Conservation (phyloP, 2,797 vertebrate species). For the Chelmon rostratus region DNA sequence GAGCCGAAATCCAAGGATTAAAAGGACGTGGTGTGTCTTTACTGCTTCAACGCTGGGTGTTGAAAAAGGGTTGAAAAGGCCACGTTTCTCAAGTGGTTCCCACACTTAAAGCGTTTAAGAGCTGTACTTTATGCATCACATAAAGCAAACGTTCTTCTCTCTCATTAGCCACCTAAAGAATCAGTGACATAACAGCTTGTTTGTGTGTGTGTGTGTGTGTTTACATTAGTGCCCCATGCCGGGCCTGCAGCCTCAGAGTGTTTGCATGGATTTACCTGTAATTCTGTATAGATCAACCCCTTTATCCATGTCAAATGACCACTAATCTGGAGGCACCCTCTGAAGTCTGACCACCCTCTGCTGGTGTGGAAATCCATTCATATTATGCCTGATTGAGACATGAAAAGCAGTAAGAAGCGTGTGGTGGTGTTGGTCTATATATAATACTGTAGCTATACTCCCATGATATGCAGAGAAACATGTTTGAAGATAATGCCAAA, state of each 20-base stretch:
- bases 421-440: neutral
- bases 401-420: neutral
- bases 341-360: slow-evolving; percentile 28
- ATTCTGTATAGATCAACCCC: slow-evolving; percentile 64
- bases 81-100: slow-evolving; percentile 34
- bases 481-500: neutral
- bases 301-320: slow-evolving; percentile 74
- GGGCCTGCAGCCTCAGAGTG: neutral
- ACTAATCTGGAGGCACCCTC: slow-evolving; percentile 57
- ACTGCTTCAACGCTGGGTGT: neutral
- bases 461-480: neutral
- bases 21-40: slow-evolving; percentile 1
- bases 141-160: neutral
- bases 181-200: slow-evolving; percentile 22
- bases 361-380: slow-evolving; percentile 13
- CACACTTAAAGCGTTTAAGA: slow-evolving; percentile 21
- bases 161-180: slow-evolving; percentile 23
- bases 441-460: neutral
- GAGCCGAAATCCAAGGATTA: neutral
- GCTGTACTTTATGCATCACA: neutral
- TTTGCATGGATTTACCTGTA: slow-evolving; percentile 68
- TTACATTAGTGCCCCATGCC: slow-evolving; percentile 4
- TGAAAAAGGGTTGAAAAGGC: neutral
- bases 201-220: slow-evolving; percentile 32
- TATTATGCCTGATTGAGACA: neutral